Base-by-base conservation (phyloP, 2,888 invertebrate genomes). In the Drosophila helvetica region DNA sequence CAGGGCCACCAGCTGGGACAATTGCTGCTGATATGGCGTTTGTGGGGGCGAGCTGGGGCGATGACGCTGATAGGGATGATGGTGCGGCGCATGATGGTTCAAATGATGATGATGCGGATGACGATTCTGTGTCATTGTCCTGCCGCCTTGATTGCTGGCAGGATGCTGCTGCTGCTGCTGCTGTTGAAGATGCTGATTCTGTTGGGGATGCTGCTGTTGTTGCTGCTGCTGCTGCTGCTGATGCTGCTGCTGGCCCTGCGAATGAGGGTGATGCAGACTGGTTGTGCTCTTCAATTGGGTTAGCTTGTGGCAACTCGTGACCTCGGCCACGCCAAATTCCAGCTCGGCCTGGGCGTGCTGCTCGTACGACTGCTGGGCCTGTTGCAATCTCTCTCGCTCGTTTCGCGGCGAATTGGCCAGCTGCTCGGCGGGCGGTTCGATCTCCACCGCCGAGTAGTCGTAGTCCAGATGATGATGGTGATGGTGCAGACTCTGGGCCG, bases 61-160 rank as follows among this genome's bases (percentile, higher is more conserved):
- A 8, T 78, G 84, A 43, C 85, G 79, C 54, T 85, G 87, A 74
- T 85, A 86, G 25, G 88, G 85, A 75, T 88, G 84, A 63, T 84
- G 30, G 22, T 54, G 27, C 38, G 48, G 55, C 19, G 18, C 17
- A 27, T 50, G 90, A 86, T 88, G 90, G 76, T 18, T 87, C 86
- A 90, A 85, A 85, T 90, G 77, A 73, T 89, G 77, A 81, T 90
- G 80, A 76, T 89, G 81, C 25, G 61, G 83, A 76, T 79, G 79
- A 15, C 54, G 45, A 46, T 33, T 38, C 53, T 54, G 64, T 38
- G 19, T n/a, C 38, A 38, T 38, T 38, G 38, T 38, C n/a, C 38
- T n/a, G 15, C 38, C 38, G 19, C 15, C 47, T 18, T 17, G 33
- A 47, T 57, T 47, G 42, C 47, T 33, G 30, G 38, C 50, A 33